phyloP scores from a whole-genome alignment of 2,797 vertebrate species.

The Chelonia mydas region DNA sequence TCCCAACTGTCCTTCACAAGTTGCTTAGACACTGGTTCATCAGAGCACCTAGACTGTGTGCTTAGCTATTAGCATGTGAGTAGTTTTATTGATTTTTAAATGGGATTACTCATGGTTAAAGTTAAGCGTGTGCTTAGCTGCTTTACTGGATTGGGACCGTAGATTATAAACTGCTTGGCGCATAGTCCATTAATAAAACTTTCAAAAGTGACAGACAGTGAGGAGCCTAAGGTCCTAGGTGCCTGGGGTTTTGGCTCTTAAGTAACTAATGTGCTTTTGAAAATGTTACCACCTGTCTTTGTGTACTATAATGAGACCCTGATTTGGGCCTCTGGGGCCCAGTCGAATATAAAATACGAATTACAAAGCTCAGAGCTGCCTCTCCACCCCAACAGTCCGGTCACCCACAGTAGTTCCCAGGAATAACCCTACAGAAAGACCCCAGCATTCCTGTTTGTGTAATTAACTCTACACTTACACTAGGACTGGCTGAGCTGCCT shows the following conservation, averaged over 20 bases:
- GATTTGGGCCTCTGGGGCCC: neutral
- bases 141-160: neutral
- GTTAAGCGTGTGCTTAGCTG: neutral
- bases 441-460: fast-evolving
- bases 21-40: neutral
- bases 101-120: neutral
- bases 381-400: neutral
- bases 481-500: neutral
- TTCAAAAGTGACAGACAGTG: neutral
- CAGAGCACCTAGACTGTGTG: neutral
- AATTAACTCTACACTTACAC: fast-evolving
- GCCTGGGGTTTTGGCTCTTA: neutral
- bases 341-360: neutral
- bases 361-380: neutral
- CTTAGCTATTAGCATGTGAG: neutral
- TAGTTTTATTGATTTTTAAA: neutral
- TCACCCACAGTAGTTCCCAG: fast-evolving
- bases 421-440: fast-evolving
- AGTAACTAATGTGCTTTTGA: neutral
- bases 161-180: neutral
- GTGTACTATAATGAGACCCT: neutral
- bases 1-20: neutral
- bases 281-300: neutral
- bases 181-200: neutral
- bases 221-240: neutral